Evolutionary conservation across 1,140 invertebrate genomes (phyloP).

Genomic region (Pissodes strobi): DNA sequence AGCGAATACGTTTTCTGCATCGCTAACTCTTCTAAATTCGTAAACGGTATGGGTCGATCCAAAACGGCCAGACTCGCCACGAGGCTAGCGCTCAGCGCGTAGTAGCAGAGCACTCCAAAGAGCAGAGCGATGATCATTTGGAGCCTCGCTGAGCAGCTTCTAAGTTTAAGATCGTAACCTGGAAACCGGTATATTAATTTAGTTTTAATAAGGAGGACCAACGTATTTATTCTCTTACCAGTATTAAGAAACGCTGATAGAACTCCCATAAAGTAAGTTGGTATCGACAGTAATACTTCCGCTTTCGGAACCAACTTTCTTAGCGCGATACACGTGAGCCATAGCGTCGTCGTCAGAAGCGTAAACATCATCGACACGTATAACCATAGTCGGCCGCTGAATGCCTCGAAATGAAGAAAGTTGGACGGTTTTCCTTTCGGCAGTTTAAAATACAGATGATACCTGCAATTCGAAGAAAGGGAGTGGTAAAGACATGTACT

Average conservation of each 20-base stretch:
- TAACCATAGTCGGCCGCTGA: conserved; percentile 40
- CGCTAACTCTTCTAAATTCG: conserved; percentile 38
- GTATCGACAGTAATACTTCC: conserved; percentile 40
- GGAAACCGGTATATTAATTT: conserved; percentile 11
- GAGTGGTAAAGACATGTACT: not conserved
- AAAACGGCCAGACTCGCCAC: conserved; percentile 45
- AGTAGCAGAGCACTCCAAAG: conserved; percentile 44
- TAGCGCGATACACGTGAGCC: conserved; percentile 37
- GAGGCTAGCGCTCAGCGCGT: conserved; percentile 47
- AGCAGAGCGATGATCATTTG: conserved; percentile 43
- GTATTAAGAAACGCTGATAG: conserved; percentile 48
- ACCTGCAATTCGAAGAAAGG: conserved; percentile 38
- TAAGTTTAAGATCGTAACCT: conserved; percentile 45
- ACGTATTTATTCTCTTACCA: conserved; percentile 38
- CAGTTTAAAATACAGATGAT: conserved; percentile 44
- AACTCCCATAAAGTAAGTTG: conserved; percentile 44
- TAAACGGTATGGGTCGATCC: conserved; percentile 40
- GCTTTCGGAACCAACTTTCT: conserved; percentile 16
- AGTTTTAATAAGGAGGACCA: not conserved
- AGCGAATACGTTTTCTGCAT: conserved; percentile 38
- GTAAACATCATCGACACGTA: conserved; percentile 33
- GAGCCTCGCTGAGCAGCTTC: conserved; percentile 41
- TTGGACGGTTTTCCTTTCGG: conserved; percentile 38
- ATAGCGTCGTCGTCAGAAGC: conserved; percentile 37
- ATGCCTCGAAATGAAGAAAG: conserved; percentile 40